Conservation (phyloP, 2,113 vertebrate species). For the Ictidomys tridecemlineatus region DNA sequence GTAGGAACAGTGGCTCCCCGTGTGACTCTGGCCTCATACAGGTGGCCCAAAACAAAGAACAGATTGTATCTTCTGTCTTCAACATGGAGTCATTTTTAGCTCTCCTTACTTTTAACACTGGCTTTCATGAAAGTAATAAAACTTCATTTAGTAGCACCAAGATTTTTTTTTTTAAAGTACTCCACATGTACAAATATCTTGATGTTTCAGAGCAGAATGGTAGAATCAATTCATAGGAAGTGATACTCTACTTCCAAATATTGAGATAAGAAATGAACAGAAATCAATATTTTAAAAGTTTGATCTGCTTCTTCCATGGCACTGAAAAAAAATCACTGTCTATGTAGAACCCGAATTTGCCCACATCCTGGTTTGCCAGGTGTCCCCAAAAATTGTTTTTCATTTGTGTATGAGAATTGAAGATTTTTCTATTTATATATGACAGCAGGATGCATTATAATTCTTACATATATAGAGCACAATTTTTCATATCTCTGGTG, state of each 20-base stretch:
- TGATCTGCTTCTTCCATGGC: background rate
- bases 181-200: background rate
- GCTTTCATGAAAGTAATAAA: background rate
- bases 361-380: background rate
- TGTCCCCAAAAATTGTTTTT: background rate
- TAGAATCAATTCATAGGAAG: background rate
- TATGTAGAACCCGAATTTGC: background rate
- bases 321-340: background rate
- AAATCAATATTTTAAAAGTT: background rate
- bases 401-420: background rate
- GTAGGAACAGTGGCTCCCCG: background rate
- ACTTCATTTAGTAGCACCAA: background rate
- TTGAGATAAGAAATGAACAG: background rate
- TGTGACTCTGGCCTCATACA: background rate
- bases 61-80: background rate
- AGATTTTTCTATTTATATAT: background rate
- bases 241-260: background rate
- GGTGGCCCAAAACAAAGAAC: background rate
- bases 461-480: too few relatives aligned
- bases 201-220: background rate
- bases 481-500: too few relatives aligned
- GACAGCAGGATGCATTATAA: too few relatives aligned
- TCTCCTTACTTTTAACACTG: background rate
- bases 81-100: background rate
- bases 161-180: background rate